A percentile compares a stretch with the other conserved stretches of the same genome.
These are phyloP conservation scores for Leptinotarsa lineolata DNA, from an alignment of 1,140 invertebrate genomes.

Conservation along the genomic window DNA sequence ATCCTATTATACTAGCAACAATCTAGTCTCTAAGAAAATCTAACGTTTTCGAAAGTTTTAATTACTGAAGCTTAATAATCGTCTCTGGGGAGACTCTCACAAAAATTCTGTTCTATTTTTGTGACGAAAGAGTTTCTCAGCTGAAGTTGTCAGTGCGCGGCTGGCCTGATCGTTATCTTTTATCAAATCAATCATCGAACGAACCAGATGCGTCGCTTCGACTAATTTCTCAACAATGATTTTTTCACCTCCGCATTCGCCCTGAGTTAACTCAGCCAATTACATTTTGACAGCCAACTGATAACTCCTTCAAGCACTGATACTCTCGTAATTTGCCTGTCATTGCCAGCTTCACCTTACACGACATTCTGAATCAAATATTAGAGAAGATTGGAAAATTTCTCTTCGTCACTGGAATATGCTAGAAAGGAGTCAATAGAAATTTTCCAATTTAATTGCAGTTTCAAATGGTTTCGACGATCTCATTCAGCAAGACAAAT, in stretches of 20 bases:
- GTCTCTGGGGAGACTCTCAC: too few species aligned
- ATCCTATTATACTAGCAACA: too few species aligned
- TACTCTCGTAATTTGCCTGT: constrained; percentile 28
- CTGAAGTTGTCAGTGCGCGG: too few species aligned
- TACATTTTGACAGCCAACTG: constrained; percentile 26
- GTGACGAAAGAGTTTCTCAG: too few species aligned
- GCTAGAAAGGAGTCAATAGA: not conserved
- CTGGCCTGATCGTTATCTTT: too few species aligned
- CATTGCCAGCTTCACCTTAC: constrained; percentile 5
- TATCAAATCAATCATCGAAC: not conserved
- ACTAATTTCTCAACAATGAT: not conserved
- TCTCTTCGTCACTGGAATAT: constrained; percentile 10
- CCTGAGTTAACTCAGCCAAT: constrained; percentile 15
- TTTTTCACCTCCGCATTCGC: not conserved
- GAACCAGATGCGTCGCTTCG: not conserved
- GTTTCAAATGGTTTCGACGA: not conserved
- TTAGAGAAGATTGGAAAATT: constrained; percentile 17
- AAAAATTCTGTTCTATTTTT: too few species aligned
- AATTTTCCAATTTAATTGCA: not conserved
- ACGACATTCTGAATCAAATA: not conserved
- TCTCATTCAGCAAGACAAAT: too few species aligned
- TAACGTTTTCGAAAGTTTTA: too few species aligned
- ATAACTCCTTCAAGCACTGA: constrained; percentile 28
- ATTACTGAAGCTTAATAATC: too few species aligned
- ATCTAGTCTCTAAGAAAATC: too few species aligned